Conservation (phyloP, 2,888 invertebrate genomes). For the Sicus ferrugineus region DNA sequence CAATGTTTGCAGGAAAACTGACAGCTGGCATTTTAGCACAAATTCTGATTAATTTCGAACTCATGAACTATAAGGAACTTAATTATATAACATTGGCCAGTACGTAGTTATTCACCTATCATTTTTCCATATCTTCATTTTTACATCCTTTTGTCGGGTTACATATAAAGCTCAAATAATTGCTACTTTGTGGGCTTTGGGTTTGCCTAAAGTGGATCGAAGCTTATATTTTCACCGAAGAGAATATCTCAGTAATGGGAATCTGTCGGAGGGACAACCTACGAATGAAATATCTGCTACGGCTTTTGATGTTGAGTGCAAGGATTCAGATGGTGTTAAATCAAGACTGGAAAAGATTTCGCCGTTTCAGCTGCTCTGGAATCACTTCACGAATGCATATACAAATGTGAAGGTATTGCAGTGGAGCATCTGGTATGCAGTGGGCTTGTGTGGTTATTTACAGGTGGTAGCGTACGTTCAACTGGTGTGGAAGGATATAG, state of each 20-base stretch:
- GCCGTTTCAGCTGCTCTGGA: conserved; percentile 65
- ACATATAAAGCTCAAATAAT: conserved; percentile 67
- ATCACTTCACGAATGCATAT: conserved; percentile 70
- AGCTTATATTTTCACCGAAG: conserved; percentile 73
- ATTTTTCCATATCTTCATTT: conserved; percentile 22
- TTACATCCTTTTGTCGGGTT: background rate
- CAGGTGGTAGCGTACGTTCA: conserved; percentile 78
- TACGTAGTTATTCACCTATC: conserved; percentile 53
- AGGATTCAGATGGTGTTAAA: conserved; percentile 17
- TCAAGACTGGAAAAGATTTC: conserved; percentile 46
- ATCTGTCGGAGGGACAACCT: background rate
- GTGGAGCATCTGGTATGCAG: conserved; percentile 82
- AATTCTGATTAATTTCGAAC: conserved; percentile 68
- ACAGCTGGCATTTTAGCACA: conserved; percentile 73
- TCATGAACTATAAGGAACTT: conserved; percentile 72
- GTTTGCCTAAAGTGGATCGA: conserved; percentile 70
- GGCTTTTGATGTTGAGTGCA: conserved; percentile 13
- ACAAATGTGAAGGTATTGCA: conserved; percentile 70
- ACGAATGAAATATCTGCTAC: conserved; percentile 23
- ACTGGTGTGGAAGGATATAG: conserved; percentile 73
- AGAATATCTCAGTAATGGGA: conserved; percentile 33
- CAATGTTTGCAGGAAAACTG: conserved; percentile 75
- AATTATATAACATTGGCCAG: conserved; percentile 74
- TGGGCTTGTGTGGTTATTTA: conserved; percentile 75
- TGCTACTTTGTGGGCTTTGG: conserved; percentile 71